These are phyloP conservation scores for Eupeodes latifasciatus DNA, from an alignment of 2,888 invertebrate species.

Conservation along the genomic window DNA sequence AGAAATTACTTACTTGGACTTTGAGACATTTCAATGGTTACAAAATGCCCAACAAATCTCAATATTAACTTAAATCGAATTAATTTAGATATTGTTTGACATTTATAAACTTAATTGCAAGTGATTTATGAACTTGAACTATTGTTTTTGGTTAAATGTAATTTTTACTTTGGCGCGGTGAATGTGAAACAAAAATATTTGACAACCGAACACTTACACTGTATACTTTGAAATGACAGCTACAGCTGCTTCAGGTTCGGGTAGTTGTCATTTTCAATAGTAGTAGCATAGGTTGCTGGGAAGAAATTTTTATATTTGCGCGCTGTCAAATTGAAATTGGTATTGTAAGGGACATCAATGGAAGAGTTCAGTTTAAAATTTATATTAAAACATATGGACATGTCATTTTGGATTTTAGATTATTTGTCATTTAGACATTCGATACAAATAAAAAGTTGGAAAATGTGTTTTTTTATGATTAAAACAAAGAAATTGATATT, in stretches of 20 bases:
- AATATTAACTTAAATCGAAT: not conserved
- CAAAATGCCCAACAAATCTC: not conserved
- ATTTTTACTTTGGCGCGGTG: slow-evolving; percentile 4
- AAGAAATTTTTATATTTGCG: not conserved
- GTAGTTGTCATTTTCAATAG: slow-evolving; percentile 3
- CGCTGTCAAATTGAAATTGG: slow-evolving; percentile 19
- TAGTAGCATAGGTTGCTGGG: not conserved
- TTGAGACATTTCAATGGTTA: slow-evolving; percentile 46
- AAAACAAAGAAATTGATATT: too few species aligned
- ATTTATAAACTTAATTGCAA: not conserved
- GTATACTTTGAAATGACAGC: slow-evolving; percentile 49
- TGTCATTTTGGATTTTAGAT: not conserved
- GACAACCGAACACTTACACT: slow-evolving; percentile 49
- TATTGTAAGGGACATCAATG: slow-evolving; percentile 21
- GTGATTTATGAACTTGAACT: not conserved
- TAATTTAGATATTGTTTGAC: not conserved
- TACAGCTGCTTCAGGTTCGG: not conserved
- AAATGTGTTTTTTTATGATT: too few species aligned
- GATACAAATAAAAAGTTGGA: too few species aligned
- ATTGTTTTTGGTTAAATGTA: not conserved
- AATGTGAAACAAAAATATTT: slow-evolving; percentile 8
- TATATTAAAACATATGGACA: not conserved
- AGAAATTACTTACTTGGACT: slow-evolving; percentile 47
- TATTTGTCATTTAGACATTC: not conserved
- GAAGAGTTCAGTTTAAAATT: slow-evolving; percentile 54